phyloP scores from a whole-genome alignment of 1,140 invertebrate species.

The Drosophila jambulina region DNA sequence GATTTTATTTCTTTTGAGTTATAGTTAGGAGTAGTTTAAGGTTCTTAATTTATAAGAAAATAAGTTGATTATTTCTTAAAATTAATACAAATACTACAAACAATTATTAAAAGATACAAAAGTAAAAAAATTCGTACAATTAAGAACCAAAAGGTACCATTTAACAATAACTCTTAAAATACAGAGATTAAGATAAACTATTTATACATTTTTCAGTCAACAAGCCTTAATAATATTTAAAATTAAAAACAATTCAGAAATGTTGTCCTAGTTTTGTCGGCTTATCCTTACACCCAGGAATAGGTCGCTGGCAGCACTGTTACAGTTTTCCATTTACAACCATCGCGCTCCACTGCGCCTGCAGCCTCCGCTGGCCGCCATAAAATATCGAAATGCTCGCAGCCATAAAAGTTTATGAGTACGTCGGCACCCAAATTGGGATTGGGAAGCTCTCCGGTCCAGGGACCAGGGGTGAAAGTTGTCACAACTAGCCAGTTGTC shows the following conservation, averaged over 20 bases:
- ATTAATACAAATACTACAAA: not conserved
- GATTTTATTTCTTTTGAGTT: not conserved
- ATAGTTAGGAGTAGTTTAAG: not conserved
- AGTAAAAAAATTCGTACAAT: not conserved
- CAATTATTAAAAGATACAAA: not conserved
- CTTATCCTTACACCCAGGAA: not conserved
- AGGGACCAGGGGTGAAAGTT: constrained; percentile 34
- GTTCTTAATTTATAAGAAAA: no score
- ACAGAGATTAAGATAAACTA: not conserved
- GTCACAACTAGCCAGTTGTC: constrained; percentile 43
- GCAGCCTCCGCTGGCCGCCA: constrained; percentile 57
- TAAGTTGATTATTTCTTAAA: not conserved
- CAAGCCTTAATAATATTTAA: not conserved
- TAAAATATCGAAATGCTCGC: constrained; percentile 72
- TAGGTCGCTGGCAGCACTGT: not conserved
- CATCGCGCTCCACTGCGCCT: constrained; percentile 58
- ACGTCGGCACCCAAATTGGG: constrained; percentile 58
- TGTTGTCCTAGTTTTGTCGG: not conserved
- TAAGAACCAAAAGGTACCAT: not conserved
- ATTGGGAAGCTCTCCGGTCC: constrained; percentile 37
- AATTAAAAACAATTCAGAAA: not conserved
- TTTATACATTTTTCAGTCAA: not conserved
- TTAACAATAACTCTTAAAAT: not conserved
- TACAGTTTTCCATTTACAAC: constrained; percentile 74
- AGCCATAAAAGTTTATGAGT: constrained; percentile 72